phyloP scores from a whole-genome alignment of 2,888 invertebrate species.

The Papilio protenor region DNA sequence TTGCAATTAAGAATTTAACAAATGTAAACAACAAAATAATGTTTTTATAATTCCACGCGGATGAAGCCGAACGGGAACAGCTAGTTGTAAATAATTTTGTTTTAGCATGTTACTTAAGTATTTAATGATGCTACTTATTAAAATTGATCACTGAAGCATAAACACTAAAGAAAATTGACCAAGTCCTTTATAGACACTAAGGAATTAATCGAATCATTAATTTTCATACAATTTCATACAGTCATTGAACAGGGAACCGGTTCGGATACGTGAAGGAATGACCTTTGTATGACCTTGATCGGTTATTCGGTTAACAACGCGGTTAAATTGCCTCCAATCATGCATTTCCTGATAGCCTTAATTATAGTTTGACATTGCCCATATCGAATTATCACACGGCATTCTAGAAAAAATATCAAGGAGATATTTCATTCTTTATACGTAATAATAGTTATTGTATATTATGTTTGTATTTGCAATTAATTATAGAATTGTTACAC shows the following conservation, averaged over 20 bases:
- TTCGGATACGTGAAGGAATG: slow-evolving; percentile 35
- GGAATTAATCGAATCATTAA: slow-evolving; percentile 1
- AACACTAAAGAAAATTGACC: slow-evolving; percentile 1
- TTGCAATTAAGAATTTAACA: no score
- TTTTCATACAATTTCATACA: slow-evolving; percentile 23
- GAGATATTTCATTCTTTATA: background rate
- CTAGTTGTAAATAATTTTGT: no score
- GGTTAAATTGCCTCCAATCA: slow-evolving; percentile 49
- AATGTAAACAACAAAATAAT: no score
- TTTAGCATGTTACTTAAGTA: no score
- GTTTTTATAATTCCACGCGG: no score
- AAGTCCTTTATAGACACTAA: background rate
- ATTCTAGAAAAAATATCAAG: slow-evolving; percentile 32
- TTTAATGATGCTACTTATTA: background rate
- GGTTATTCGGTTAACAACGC: slow-evolving; percentile 31
- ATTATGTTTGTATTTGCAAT: background rate
- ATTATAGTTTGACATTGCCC: slow-evolving; percentile 41
- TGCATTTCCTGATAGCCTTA: slow-evolving; percentile 56
- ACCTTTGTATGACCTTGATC: slow-evolving; percentile 42
- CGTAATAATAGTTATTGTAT: background rate
- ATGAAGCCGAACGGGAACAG: no score
- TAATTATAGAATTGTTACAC: no score
- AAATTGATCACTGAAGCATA: slow-evolving; percentile 2
- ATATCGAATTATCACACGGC: slow-evolving; percentile 21
- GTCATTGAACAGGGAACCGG: slow-evolving; percentile 32